Evolutionary conservation across 1,140 invertebrate genomes (phyloP).

Genomic region (Diuraphis noxia): DNA sequence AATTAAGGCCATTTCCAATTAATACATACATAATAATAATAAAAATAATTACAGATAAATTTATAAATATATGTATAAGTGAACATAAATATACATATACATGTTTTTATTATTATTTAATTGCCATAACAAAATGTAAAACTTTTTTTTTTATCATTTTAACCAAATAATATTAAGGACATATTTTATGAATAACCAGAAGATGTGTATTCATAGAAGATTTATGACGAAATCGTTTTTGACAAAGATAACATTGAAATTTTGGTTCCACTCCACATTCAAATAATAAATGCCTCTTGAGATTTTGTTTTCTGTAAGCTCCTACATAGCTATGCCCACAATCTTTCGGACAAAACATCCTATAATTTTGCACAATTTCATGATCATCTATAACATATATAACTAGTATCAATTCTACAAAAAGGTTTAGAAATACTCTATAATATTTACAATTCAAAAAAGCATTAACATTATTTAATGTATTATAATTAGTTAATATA

Average conservation of each 20-base stretch:
- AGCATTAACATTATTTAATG: neutral
- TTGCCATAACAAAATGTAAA: neutral
- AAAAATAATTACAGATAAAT: neutral
- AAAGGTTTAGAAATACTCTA: neutral
- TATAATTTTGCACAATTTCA: too few relatives aligned
- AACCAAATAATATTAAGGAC: neutral
- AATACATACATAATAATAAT: neutral
- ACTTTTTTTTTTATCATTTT: neutral
- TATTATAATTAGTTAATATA: too few relatives aligned
- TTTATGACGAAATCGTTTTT: constrained; percentile 37
- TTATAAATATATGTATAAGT: neutral
- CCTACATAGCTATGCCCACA: constrained; percentile 55
- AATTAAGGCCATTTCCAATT: neutral
- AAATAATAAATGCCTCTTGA: constrained; percentile 60
- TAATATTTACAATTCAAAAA: neutral
- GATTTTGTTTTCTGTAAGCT: constrained; percentile 49
- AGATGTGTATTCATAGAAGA: neutral
- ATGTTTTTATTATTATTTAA: neutral
- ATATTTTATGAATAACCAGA: neutral
- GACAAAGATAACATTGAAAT: constrained; percentile 60
- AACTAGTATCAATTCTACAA: neutral
- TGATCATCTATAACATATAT: neutral
- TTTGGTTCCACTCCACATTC: constrained; percentile 60
- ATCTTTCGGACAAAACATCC: constrained; percentile 46
- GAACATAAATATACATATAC: neutral